Base-by-base conservation (phyloP, 2,797 vertebrate species). In the Momotus momota region DNA sequence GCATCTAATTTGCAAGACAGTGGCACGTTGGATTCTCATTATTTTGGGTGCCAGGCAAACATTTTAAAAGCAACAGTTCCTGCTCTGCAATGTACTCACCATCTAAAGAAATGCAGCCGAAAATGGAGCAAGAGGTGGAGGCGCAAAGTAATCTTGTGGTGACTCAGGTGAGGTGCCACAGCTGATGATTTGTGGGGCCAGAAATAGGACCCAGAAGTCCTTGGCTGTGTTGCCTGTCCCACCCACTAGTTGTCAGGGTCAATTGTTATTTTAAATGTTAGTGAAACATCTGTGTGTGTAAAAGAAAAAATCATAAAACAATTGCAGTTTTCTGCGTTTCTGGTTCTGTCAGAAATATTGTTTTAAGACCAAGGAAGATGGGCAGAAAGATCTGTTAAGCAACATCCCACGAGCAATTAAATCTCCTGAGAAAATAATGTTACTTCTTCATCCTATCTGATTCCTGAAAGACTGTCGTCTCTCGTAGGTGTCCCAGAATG, bases 341-440 rank as follows among this genome's bases (percentile, higher is more conserved):
- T 88, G 48, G 48, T 83, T 90, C 85, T 88, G 94, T 73, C 82
- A 94, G 61, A 93, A 81, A 69, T 78, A 96, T 94, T 96, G 96
- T 93, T 95, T 90, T 82, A 70, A 64, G 71, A 81, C 40, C 41
- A 80, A 77, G 64, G 33, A 94, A 90, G 35, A 90, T 43, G 75
- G 70, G 90, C 85, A 88, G 82, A 96, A 94, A 88, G 73, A 92
- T 88, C 73, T 92, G 48, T 94, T 94, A 92, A 79, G 85, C 85
- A 94, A 94, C 65, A 75, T 90, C 93, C 91, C 91, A 88, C 0
- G 5, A 94, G 82, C 60, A 84, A 70, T 81, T 96, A 95, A 94
- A 96, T 97, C 93, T 94, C 87, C 46, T 48, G 75, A 96, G 90
- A 94, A 93, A 92, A 96, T 94, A 95, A 86, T 94, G 48, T 11